Evolutionary conservation across 1,140 invertebrate species (phyloP), one percentile per base, ranked within the genome.

Genomic region (Cotesia typhae): DNA sequence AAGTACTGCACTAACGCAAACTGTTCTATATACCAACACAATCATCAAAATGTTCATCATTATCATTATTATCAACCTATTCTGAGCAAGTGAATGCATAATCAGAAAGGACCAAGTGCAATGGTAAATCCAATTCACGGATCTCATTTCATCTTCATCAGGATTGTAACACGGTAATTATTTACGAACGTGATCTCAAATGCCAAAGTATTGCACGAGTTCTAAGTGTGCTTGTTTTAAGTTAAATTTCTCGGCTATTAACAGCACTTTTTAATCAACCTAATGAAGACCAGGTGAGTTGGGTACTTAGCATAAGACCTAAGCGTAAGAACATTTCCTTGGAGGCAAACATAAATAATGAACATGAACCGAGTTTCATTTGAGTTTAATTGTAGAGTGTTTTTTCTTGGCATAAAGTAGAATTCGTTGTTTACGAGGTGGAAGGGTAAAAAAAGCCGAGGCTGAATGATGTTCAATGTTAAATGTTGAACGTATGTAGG

Each of bases 161-260:
- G 28, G 14, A 59, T 12, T 37, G 37, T 37, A 63, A 63, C 36
- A 63, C 37, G 60, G 60, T n/a, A 63, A 63, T 63, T 63, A 63
- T 63, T 63, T 63, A 35, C 37, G 36, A 6, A 63, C 60, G 60
- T 63, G 60, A 63, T 37, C 36, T 63, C 37, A n/a, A 36, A 38
- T 63, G 60, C 60, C 60, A 14, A 63, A 63, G n/a, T 10, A 36
- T 63, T n/a, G 37, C 60, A 63, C 60, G 37, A 57, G 36, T 7
- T 28, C 28, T 28, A 28, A 37, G 12, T 63, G 28, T 28, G 28
- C 60, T 12, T 28, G 10, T 12, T 37, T 63, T 38, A 63, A 63
- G 37, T 63, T 63, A 7, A 38, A 37, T 63, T 63, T 63, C 35
- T 63, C 12, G 7, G 9, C 37, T 37, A 14, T 37, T 37, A 63